These are phyloP conservation scores for Stercorarius parasiticus DNA, from an alignment of 2,113 vertebrate species.

Conservation along the genomic window DNA sequence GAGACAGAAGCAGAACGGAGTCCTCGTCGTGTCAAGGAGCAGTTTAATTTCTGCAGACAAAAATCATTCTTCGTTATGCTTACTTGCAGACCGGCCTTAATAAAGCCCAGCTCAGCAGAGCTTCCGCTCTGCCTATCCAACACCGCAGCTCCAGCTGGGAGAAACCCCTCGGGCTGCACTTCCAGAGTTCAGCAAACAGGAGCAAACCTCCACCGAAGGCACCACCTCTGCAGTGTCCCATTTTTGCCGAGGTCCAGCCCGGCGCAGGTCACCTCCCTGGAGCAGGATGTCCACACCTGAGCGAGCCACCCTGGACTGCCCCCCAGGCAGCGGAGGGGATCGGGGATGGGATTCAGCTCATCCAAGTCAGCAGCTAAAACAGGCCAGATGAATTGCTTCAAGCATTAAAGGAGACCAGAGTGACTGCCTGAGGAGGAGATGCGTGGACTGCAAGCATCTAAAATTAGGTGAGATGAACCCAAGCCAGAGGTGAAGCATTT, in stretches of 20 bases:
- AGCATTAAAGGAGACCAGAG: neutral
- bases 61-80: neutral
- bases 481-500: neutral
- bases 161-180: neutral
- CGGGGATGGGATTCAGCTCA: neutral
- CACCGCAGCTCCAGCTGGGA: neutral
- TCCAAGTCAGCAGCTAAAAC: neutral
- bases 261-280: neutral
- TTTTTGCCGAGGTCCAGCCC: accelerated
- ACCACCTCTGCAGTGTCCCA: neutral
- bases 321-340: neutral
- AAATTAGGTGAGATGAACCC: neutral
- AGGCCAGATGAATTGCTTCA: neutral
- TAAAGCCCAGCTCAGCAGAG: neutral
- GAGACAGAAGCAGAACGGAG: neutral
- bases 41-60: neutral
- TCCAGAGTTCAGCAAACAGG: neutral
- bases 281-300: accelerated
- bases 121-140: neutral
- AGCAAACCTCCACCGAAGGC: neutral
- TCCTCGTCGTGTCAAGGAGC: neutral
- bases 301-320: neutral
- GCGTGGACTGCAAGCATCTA: accelerated
- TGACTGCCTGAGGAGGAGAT: neutral
- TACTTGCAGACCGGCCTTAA: neutral